Percentiles rank a stretch among this genome's conserved stretches.
Conservation (phyloP, 2,888 invertebrate genomes). For the Kuschelorhynchus macadamiae region DNA sequence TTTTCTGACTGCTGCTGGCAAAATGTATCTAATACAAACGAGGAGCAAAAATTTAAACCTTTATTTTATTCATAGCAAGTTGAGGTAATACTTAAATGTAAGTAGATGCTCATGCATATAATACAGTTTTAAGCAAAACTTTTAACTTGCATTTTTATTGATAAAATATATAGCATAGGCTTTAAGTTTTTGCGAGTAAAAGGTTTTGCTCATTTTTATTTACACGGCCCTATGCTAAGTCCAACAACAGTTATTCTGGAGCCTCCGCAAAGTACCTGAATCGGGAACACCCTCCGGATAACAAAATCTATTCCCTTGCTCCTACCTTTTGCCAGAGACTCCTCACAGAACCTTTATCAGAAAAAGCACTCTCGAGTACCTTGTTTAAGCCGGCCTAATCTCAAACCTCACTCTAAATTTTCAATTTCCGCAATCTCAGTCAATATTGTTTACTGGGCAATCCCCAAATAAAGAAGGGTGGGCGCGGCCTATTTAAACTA, state of each 20-base stretch:
- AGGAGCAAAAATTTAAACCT: background rate
- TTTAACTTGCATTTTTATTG: background rate
- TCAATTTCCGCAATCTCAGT: too few relatives aligned
- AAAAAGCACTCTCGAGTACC: too few relatives aligned
- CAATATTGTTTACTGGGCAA: too few relatives aligned
- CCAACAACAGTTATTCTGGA: background rate
- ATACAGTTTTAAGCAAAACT: background rate
- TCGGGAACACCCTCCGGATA: too few relatives aligned
- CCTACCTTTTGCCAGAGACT: too few relatives aligned
- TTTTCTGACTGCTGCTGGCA: constrained; percentile 1
- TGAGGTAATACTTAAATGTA: background rate
- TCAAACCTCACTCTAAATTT: too few relatives aligned
- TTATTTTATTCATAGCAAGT: background rate
- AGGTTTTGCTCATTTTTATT: constrained; percentile 11
- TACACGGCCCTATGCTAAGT: background rate
- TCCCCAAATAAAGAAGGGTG: too few relatives aligned
- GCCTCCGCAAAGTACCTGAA: too few relatives aligned
- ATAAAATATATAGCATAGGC: background rate
- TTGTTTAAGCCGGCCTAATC: too few relatives aligned
- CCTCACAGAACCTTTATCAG: too few relatives aligned
- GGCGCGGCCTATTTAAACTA: too few relatives aligned
- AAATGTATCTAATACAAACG: background rate
- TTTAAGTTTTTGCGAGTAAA: constrained; percentile 5
- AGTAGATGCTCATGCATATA: background rate
- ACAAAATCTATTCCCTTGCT: too few relatives aligned